phyloP scores from a whole-genome alignment of 1,140 invertebrate species.

The Aphaenogaster floridana region DNA sequence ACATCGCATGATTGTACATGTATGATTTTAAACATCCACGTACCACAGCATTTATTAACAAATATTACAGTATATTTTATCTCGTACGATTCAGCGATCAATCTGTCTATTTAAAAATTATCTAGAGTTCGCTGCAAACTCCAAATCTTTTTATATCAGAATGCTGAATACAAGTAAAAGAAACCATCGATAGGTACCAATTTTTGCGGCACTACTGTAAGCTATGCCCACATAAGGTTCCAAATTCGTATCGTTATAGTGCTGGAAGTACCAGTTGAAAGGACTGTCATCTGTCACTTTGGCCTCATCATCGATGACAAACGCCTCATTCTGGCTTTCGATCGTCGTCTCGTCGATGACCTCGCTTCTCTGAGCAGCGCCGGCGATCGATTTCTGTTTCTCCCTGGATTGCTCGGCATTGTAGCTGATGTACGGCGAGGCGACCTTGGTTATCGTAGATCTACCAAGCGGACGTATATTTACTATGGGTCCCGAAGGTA shows the following conservation, averaged over 20 bases:
- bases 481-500: slow-evolving; percentile 77
- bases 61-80: slow-evolving; percentile 15
- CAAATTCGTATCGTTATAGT: slow-evolving; percentile 91
- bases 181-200: slow-evolving; percentile 52
- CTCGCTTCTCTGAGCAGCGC: slow-evolving; percentile 58
- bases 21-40: slow-evolving; percentile 25
- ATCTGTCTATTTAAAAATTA: background rate
- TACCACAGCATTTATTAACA: slow-evolving; percentile 30
- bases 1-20: slow-evolving; percentile 28
- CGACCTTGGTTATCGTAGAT: slow-evolving; percentile 90
- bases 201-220: slow-evolving; percentile 73
- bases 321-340: slow-evolving; percentile 35
- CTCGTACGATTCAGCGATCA: slow-evolving; percentile 1
- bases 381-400: slow-evolving; percentile 51
- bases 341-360: slow-evolving; percentile 33
- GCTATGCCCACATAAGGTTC: slow-evolving; percentile 89
- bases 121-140: background rate
- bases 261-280: slow-evolving; percentile 92
- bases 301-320: slow-evolving; percentile 67
- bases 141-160: slow-evolving; percentile 38
- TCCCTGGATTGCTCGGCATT: slow-evolving; percentile 67
- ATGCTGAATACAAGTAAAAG: slow-evolving; percentile 50
- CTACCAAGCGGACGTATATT: slow-evolving; percentile 83
- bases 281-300: slow-evolving; percentile 84
- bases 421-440: slow-evolving; percentile 84